Conservation (phyloP, 2,888 invertebrate genomes). For the Lapara coniferarum region DNA sequence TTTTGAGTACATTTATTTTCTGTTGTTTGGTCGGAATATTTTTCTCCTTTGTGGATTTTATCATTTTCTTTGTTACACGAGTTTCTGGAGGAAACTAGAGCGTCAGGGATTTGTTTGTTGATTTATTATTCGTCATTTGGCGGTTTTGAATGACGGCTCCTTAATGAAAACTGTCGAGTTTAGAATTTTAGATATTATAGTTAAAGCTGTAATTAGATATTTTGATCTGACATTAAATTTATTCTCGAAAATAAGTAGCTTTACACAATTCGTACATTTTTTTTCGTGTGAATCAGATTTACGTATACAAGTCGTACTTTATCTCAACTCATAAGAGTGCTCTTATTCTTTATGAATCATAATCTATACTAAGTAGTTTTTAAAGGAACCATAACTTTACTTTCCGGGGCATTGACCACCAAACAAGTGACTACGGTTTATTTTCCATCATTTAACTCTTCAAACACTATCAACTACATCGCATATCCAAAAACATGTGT, state of each 20-base stretch:
- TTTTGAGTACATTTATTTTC: background rate
- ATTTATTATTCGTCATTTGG: constrained; percentile 23
- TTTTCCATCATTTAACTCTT: too few relatives aligned
- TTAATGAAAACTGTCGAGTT: background rate
- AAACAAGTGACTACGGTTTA: too few relatives aligned
- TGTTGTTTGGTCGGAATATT: background rate
- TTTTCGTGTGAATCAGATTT: too few relatives aligned
- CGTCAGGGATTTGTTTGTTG: background rate
- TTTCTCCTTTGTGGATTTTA: constrained; percentile 10
- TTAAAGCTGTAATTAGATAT: background rate
- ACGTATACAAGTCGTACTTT: too few relatives aligned
- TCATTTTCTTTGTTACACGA: constrained; percentile 1
- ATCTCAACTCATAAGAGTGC: too few relatives aligned
- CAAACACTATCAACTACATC: background rate
- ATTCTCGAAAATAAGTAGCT: too few relatives aligned
- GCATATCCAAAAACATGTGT: background rate
- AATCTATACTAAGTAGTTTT: too few relatives aligned
- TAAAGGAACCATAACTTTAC: too few relatives aligned
- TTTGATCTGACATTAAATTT: background rate
- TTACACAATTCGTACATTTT: too few relatives aligned
- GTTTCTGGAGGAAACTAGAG: constrained; percentile 3
- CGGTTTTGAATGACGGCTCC: background rate
- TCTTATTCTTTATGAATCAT: too few relatives aligned
- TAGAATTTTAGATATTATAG: background rate
- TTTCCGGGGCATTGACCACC: too few relatives aligned